Percentiles rank a stretch among this genome's conserved stretches.
Evolutionary conservation across 2,888 invertebrate species (phyloP).

Genomic region (Syrista parreyssii): DNA sequence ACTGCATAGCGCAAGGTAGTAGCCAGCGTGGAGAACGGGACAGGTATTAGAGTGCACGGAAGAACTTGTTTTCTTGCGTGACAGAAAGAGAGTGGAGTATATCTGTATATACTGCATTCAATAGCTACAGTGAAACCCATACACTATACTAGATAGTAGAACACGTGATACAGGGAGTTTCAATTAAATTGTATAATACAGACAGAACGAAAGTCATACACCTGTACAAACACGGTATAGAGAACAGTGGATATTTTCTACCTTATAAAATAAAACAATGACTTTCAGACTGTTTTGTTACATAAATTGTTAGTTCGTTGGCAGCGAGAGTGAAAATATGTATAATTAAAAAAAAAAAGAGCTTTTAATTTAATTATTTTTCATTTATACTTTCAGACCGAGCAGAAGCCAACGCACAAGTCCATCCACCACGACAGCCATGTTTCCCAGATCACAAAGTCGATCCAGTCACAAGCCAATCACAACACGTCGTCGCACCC

Average conservation of each 20-base stretch:
- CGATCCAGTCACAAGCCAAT: conserved; percentile 61
- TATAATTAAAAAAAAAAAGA: neutral
- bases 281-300: neutral
- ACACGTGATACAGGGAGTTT: neutral
- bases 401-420: conserved; percentile 59
- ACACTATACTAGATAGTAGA: too few relatives aligned
- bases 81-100: too few relatives aligned
- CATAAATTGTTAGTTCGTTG: neutral
- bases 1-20: conserved; percentile 20
- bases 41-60: neutral
- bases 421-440: conserved; percentile 60
- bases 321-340: neutral
- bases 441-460: conserved; percentile 61
- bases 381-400: conserved; percentile 47
- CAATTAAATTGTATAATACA: neutral
- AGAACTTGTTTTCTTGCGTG: neutral
- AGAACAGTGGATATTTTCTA: neutral
- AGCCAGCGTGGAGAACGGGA: conserved; percentile 13
- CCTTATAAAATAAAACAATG: neutral
- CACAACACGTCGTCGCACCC: conserved; percentile 47
- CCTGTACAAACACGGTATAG: neutral
- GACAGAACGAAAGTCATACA: neutral
- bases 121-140: too few relatives aligned
- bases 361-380: neutral
- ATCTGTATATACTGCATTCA: too few relatives aligned